Base-by-base conservation (phyloP, 2,113 vertebrate species). In the Eudyptes chrysolophus region DNA sequence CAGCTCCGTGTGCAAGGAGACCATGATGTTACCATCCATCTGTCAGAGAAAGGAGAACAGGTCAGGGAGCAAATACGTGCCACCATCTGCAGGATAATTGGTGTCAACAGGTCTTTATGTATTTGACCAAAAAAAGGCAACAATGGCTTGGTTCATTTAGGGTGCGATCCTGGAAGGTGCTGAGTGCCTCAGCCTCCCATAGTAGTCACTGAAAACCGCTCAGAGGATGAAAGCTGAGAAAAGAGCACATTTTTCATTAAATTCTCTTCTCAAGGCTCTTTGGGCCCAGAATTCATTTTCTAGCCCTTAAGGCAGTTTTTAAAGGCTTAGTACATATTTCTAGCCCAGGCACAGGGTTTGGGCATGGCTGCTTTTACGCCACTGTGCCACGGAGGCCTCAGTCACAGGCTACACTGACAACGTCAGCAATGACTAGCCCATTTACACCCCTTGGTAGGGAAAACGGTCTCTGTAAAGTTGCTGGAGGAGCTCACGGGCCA, bases 11-110 rank as follows among this genome's bases (percentile, higher is more conserved):
- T 98, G 84, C 99, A 99, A 14, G 97, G 62, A 7, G 99, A 99
- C 99, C 99, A 99, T 3, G 98, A 98, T 7, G 99, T 99, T 29
- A 98, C 98, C 97, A 98, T 98, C 99, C 99, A 99, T 36, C 99
- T 99, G 87, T 11, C 38, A 52, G 20, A 69, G 48, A 90, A 87
- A 80, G 61, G 55, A 0, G 7, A 78, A 44, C 8, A 32, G 24
- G 24, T 96, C 58, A 97, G 40, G 55, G 12, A 65, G 55, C 10
- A 95, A 60, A 49, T 26, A 55, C 0, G 0, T 52, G 36, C 6
- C 20, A 29, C 17, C 5, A 11, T 16, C 51, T 81, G 42, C 9
- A 52, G 34, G 20, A 54, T 62, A 27, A 62, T 4, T 21, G 18
- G 10, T n/a, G 44, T 34, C 30, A 61, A 21, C 25, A 55, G 38